Base-by-base conservation (phyloP, 2,888 invertebrate genomes). In the Asteroscopus sphinx region DNA sequence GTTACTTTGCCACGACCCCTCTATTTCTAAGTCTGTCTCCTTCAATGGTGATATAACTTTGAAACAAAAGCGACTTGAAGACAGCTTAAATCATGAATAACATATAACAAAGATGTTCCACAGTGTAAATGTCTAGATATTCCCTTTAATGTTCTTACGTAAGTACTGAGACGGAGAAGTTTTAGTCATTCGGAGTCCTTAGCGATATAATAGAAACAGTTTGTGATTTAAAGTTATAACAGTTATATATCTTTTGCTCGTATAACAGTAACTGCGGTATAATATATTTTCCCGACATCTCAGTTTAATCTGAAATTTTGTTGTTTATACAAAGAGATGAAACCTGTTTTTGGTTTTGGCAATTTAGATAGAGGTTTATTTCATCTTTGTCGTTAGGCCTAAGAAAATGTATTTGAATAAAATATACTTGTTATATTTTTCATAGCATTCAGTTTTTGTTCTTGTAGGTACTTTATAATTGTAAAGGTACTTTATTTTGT, bases 61-160 rank as follows among this genome's bases (percentile, higher is more conserved):
- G n/a, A n/a, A n/a, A n/a, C n/a, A n/a, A n/a, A n/a, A 4, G 17
- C 17, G 17, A 21, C 4, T 21, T 21, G 17, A 21, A 21, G 4
- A 21, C 2, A 4, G 17, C 17, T 21, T 6, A 6, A 21, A 21
- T 21, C 4, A 21, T 6, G 21, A 4, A 4, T 21, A 4, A 5
- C 21, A 11, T 35, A 26, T 28, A 56, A 26, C 28, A 35, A 57
- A 42, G 21, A 32, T 28, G 36, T 49, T 41, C 3, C 36, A 39
- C 60, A 54, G 54, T 54, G 28, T 40, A 25, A 68, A 68, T 41
- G 54, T 66, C 60, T 66, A 51, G 59, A 54, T 45, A 60, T 66
- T 48, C 42, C 17, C 36, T 33, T 44, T 33, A 66, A 66, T 44
- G 49, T 54, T 45, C 41, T 54, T 44, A 37, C 45, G 51, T 33